Evolutionary conservation across 2,797 vertebrate genomes (phyloP).

Genomic region (Lagorchestes hirsutus): DNA sequence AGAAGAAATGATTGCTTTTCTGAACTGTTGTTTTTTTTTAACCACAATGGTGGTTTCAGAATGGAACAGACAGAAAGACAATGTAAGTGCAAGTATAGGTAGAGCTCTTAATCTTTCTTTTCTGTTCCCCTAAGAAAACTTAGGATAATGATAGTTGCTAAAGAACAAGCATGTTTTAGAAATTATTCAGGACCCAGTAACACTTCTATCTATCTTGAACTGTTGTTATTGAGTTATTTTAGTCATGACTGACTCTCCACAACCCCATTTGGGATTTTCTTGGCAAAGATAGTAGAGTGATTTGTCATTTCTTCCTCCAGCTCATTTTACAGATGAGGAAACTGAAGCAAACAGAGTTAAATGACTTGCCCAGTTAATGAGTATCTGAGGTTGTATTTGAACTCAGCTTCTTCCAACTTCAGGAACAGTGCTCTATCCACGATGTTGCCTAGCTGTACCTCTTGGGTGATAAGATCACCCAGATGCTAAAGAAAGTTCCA

Average conservation of each 20-base stretch:
- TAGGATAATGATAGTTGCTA: neutral
- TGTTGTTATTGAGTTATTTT: neutral
- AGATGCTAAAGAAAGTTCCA: neutral
- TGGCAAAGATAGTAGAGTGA: neutral
- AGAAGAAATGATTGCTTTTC: neutral
- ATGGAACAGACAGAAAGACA: neutral
- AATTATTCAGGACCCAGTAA: neutral
- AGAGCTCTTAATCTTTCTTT: neutral
- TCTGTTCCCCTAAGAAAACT: neutral
- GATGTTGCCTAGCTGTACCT: neutral
- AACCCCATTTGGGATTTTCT: neutral
- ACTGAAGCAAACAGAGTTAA: neutral
- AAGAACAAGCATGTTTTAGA: neutral
- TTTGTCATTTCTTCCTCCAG: neutral
- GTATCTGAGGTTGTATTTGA: neutral
- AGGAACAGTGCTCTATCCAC: neutral
- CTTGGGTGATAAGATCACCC: neutral
- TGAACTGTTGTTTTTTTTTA: neutral
- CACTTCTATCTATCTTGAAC: neutral
- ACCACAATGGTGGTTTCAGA: neutral
- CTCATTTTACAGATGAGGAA: neutral
- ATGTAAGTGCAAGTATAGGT: neutral
- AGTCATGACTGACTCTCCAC: neutral
- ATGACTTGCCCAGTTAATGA: neutral
- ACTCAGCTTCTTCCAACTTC: neutral